phyloP scores from a whole-genome alignment of 2,888 invertebrate species.

The Schizaphis graminum region DNA sequence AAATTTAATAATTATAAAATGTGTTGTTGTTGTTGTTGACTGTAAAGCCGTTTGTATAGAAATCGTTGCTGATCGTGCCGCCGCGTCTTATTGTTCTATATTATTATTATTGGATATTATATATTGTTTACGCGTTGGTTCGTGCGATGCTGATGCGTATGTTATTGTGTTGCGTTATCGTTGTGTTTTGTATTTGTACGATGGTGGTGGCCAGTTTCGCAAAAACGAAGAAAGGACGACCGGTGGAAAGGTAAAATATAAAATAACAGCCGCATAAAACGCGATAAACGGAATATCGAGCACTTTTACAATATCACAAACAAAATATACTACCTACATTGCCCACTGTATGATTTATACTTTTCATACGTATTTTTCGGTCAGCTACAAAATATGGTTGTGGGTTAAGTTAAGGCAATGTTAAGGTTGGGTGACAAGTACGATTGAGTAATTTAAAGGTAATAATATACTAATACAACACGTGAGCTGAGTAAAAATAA shows the following conservation, averaged over 20 bases:
- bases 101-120: background rate
- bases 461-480: background rate
- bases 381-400: background rate
- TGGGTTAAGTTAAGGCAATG: background rate
- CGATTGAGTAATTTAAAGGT: background rate
- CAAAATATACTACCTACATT: background rate
- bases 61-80: background rate
- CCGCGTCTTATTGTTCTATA: background rate
- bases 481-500: background rate
- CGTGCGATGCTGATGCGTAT: background rate
- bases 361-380: background rate
- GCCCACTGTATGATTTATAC: background rate
- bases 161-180: background rate
- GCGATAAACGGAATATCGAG: background rate
- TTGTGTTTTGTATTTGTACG: background rate
- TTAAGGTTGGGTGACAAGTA: background rate
- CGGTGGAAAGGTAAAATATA: slow-evolving; percentile 5
- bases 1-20: background rate
- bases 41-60: background rate
- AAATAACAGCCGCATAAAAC: background rate
- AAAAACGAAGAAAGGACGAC: slow-evolving; percentile 1
- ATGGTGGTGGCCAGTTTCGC: background rate
- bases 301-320: background rate
- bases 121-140: background rate
- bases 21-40: background rate